phyloP scores from a whole-genome alignment of 2,113 vertebrate genomes.

The Phalacrocorax aristotelis region DNA sequence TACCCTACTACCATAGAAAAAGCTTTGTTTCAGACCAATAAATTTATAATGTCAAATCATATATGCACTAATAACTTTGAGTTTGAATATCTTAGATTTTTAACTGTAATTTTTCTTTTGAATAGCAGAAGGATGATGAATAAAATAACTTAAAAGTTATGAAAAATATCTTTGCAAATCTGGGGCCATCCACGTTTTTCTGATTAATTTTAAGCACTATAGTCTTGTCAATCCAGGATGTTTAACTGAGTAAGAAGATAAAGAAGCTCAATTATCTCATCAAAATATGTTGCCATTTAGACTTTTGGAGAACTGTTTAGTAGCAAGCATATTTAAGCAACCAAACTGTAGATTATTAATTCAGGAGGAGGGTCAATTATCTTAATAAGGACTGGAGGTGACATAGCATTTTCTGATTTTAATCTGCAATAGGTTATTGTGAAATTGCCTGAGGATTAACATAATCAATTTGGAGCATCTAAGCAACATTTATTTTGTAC shows the following conservation, averaged over 20 bases:
- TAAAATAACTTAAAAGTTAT: not conserved
- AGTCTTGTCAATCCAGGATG: not conserved
- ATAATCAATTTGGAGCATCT: constrained; percentile 46
- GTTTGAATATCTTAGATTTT: constrained; percentile 21
- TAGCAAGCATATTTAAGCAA: not conserved
- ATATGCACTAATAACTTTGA: not conserved
- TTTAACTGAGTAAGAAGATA: not conserved
- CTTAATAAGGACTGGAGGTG: constrained; percentile 24
- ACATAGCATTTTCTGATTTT: constrained; percentile 49
- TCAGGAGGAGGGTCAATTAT: constrained; percentile 34
- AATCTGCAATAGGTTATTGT: constrained; percentile 44
- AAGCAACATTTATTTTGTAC: constrained; percentile 38
- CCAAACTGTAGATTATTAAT: constrained; percentile 40
- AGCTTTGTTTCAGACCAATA: not conserved
- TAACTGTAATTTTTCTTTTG: not conserved
- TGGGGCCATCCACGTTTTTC: not conserved
- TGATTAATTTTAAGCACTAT: not conserved
- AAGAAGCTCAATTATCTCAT: not conserved
- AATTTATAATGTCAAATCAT: not conserved
- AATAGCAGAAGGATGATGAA: not conserved
- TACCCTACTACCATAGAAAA: not conserved
- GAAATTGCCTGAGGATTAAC: constrained; percentile 21
- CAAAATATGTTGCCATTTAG: not conserved
- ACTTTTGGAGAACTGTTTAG: not conserved
- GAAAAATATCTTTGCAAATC: not conserved